phyloP scores from a whole-genome alignment of 1,140 invertebrate genomes.

The Rhysida immarginata region DNA sequence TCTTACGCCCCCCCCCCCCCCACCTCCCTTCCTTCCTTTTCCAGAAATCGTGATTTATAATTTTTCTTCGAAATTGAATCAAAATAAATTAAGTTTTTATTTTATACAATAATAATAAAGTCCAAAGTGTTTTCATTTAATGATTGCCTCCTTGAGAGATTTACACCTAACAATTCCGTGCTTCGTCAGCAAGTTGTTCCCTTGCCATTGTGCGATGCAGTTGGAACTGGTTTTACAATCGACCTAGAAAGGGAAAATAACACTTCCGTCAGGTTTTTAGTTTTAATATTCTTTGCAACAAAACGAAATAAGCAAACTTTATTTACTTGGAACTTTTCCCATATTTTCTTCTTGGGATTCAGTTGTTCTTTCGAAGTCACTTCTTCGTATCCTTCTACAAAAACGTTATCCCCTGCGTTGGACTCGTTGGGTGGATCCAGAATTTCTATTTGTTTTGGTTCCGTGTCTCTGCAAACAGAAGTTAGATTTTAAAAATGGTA shows the following conservation, averaged over 20 bases:
- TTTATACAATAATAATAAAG: too few relatives aligned
- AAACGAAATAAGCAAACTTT: constrained; percentile 9
- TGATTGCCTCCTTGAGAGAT: constrained; percentile 52
- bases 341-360: constrained; percentile 96
- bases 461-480: too few relatives aligned
- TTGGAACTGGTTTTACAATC: constrained; percentile 63
- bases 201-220: constrained; percentile 65
- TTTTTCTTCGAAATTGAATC: too few relatives aligned
- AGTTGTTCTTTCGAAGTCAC: constrained; percentile 67
- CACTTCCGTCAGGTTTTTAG: neutral
- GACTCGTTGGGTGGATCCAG: constrained; percentile 54
- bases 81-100: too few relatives aligned
- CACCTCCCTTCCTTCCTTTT: too few relatives aligned
- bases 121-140: constrained; percentile 56
- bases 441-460: constrained; percentile 59
- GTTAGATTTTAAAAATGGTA: constrained; percentile 35
- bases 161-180: constrained; percentile 49
- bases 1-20: too few relatives aligned
- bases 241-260: constrained; percentile 31
- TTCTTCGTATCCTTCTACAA: constrained; percentile 61
- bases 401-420: constrained; percentile 60
- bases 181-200: constrained; percentile 52
- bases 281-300: neutral
- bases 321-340: constrained; percentile 69
- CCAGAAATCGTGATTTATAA: too few relatives aligned